Evolutionary conservation across 2,113 vertebrate genomes (phyloP).

Genomic region (Anas platyrhynchos): DNA sequence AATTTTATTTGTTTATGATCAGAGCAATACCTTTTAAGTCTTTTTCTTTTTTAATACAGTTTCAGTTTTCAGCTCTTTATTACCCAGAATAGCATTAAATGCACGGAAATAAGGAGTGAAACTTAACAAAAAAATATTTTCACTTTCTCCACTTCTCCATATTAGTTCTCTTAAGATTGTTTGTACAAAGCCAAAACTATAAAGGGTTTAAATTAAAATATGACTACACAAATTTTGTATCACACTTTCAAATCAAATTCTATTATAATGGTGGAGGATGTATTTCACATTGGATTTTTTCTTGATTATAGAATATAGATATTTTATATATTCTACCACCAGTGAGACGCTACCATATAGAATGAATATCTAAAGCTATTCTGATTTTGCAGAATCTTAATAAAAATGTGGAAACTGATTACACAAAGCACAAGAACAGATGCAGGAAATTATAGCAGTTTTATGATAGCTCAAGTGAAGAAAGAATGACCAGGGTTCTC

Average conservation of each 20-base stretch:
- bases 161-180: slow-evolving; percentile 16
- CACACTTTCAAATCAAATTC: not conserved
- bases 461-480: slow-evolving; percentile 26
- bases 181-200: not conserved
- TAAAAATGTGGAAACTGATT: slow-evolving; percentile 31
- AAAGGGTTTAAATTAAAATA: slow-evolving; percentile 47
- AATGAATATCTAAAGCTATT: not conserved
- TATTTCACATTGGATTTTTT: not conserved
- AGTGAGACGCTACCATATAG: slow-evolving; percentile 17
- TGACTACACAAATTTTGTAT: slow-evolving; percentile 1
- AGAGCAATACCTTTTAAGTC: not conserved
- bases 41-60: slow-evolving; percentile 4
- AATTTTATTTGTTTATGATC: slow-evolving; percentile 52
- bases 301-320: not conserved
- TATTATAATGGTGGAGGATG: slow-evolving; percentile 6
- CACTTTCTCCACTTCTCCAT: not conserved
- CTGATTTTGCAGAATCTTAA: slow-evolving; percentile 30
- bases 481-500: slow-evolving; percentile 29
- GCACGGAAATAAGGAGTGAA: slow-evolving; percentile 20
- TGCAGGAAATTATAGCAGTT: slow-evolving; percentile 20
- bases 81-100: not conserved
- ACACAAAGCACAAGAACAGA: slow-evolving; percentile 25
- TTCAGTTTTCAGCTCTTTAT: slow-evolving; percentile 33
- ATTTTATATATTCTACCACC: not conserved
- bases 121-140: slow-evolving; percentile 18